Evolutionary conservation across 2,113 vertebrate species (phyloP).

Genomic region (Ivindomyrus marchei): DNA sequence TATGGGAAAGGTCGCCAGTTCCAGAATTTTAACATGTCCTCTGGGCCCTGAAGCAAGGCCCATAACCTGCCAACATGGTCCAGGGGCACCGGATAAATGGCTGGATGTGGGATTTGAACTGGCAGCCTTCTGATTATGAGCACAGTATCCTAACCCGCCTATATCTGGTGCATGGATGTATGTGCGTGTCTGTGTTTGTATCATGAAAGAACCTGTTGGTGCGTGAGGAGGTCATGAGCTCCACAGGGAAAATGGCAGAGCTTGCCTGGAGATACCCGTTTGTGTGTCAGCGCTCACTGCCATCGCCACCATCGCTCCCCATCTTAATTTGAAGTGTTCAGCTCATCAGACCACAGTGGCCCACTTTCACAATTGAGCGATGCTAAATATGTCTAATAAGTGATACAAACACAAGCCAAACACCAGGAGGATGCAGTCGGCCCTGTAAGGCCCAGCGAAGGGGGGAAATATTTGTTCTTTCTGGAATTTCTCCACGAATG

Average conservation of each 20-base stretch:
- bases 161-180: background rate
- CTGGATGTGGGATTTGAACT: background rate
- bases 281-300: constrained; percentile 15
- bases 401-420: constrained; percentile 20
- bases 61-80: background rate
- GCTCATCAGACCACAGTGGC: constrained; percentile 24
- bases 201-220: background rate
- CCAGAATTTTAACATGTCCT: background rate
- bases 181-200: background rate
- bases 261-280: background rate
- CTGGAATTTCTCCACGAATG: background rate
- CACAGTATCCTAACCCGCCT: background rate
- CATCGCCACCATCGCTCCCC: constrained; percentile 16
- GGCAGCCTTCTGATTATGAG: background rate
- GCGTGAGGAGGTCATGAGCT: background rate
- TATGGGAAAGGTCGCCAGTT: background rate
- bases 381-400: constrained; percentile 28
- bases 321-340: constrained; percentile 31
- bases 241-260: constrained; percentile 1
- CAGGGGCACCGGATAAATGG: background rate
- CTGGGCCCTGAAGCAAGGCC: background rate
- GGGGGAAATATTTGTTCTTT: background rate
- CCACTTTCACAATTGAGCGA: constrained; percentile 25
- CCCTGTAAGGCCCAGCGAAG: background rate
- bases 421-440: constrained; percentile 5